A percentile compares a stretch with the other conserved stretches of the same genome.
Conservation (phyloP, 2,113 vertebrate genomes). For the Cavia porcellus region DNA sequence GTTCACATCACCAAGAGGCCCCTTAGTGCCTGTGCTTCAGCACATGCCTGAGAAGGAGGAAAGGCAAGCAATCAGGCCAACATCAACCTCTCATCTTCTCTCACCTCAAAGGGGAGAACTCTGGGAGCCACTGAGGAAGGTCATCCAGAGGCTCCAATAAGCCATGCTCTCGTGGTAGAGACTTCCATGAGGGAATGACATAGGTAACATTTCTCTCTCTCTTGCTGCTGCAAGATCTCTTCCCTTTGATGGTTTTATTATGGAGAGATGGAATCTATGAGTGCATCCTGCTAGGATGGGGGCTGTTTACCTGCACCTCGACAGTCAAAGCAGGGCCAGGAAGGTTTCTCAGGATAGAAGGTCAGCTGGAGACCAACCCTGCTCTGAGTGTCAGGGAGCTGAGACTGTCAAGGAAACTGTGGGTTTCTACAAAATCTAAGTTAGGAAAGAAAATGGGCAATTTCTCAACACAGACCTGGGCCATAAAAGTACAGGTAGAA, state of each 20-base stretch:
- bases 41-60: neutral
- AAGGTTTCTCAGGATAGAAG: constrained; percentile 18
- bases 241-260: neutral
- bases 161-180: neutral
- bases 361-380: neutral
- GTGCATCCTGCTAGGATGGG: neutral
- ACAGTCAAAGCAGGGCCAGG: neutral
- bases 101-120: neutral
- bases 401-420: neutral
- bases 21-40: neutral
- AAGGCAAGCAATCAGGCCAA: neutral
- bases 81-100: neutral
- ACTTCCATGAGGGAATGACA: neutral
- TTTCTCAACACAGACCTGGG: neutral
- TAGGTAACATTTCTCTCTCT: neutral
- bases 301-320: neutral
- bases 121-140: neutral
- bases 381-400: neutral
- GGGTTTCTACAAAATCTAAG: neutral
- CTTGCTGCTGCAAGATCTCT: neutral
- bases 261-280: neutral
- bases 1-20: neutral
- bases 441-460: neutral
- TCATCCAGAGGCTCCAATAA: neutral
- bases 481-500: neutral